phyloP scores from a whole-genome alignment of 2,113 vertebrate species.

The Brevimyrus niger region DNA sequence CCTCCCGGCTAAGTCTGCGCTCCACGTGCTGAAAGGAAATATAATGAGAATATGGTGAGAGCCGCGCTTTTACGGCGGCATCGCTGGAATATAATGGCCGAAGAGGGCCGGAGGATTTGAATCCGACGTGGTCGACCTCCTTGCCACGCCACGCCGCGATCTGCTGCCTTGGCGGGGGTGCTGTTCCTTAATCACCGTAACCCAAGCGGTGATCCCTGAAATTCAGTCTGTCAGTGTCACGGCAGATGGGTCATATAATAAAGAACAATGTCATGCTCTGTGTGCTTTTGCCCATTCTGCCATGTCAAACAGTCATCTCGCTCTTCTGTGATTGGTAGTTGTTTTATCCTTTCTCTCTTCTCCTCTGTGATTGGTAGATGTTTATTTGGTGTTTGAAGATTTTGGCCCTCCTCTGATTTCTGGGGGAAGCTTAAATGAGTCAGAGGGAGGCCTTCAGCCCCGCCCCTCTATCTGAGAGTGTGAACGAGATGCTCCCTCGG shows the following conservation, averaged over 20 bases:
- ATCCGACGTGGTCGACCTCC: not conserved
- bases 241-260: constrained; percentile 16
- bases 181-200: constrained; percentile 31
- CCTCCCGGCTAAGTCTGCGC: not conserved
- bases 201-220: constrained; percentile 33
- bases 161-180: not conserved
- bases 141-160: not conserved
- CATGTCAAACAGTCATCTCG: not conserved
- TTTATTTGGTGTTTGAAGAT: not conserved
- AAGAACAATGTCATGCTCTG: constrained; percentile 2
- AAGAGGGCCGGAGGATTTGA: not conserved
- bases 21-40: constrained; percentile 21
- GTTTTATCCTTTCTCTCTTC: not conserved
- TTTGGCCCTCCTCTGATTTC: not conserved
- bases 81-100: not conserved
- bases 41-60: constrained; percentile 15
- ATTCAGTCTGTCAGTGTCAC: constrained; percentile 23
- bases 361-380: not conserved
- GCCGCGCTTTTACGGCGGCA: constrained; percentile 15
- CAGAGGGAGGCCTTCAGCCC: not conserved
- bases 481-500: not conserved
- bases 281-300: not conserved
- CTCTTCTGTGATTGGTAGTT: not conserved
- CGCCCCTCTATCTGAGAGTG: not conserved
- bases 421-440: not conserved